These are phyloP conservation scores for Rutilus rutilus DNA, from an alignment of 2,113 vertebrate genomes.

Conservation along the genomic window DNA sequence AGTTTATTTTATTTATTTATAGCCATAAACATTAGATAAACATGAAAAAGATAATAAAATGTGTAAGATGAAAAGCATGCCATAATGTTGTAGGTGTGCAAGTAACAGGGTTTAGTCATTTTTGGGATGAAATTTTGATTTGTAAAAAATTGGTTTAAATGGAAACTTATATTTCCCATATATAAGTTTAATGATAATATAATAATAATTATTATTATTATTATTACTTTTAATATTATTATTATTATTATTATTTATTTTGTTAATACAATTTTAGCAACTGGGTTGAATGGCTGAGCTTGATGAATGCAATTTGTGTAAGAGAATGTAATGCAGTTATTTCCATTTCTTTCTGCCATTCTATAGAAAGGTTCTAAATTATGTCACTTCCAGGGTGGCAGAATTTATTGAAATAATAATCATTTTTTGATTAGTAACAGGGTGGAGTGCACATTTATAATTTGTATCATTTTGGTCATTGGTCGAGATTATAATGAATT, in stretches of 20 bases:
- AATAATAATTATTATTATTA: no score
- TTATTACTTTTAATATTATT: no score
- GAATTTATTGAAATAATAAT: not conserved
- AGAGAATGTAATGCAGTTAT: not conserved
- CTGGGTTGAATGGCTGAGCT: not conserved
- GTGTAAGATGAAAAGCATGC: not conserved
- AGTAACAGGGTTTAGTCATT: not conserved
- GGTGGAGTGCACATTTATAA: not conserved
- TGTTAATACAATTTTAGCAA: not conserved
- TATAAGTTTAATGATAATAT: no score
- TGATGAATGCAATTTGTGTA: not conserved
- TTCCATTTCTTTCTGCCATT: no score
- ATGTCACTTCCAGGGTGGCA: not conserved
- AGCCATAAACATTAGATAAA: not conserved
- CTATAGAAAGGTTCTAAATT: not conserved
- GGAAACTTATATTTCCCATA: not conserved
- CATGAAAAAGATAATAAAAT: not conserved
- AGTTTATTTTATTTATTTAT: not conserved
- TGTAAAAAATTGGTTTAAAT: not conserved
- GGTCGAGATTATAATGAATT: not conserved
- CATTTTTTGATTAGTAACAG: not conserved
- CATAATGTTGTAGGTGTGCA: not conserved
- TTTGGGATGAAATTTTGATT: not conserved
- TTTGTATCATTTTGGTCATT: not conserved
- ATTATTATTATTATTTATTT: no score